Evolutionary conservation across 2,888 invertebrate genomes (phyloP), one percentile per base, ranked within the genome.

Genomic region (Coenonympha glycerion): DNA sequence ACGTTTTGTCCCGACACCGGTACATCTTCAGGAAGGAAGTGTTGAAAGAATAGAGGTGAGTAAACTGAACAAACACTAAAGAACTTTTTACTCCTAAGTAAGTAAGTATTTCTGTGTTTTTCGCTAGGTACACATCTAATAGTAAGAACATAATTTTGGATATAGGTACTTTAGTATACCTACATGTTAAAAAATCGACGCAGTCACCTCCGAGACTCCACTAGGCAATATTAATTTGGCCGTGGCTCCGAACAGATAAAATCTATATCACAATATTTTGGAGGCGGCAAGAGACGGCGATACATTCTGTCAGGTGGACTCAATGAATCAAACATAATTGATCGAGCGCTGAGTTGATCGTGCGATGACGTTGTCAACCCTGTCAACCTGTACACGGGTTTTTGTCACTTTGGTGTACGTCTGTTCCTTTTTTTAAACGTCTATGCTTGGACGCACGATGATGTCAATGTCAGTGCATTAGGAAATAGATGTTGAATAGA

Each of bases 261-360:
- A 84, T 83, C 84, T 70, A 71, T 71, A 84, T 82, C 84, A 83
- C 71, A 83, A 84, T 82, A 84, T 84, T 84, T 81, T 72, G 76
- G 74, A 75, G 68, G 70, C 70, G 69, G 65, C 67, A 67, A 67
- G 69, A 62, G 66, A 65, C 64, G 61, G 48, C 61, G 66, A 67
- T 68, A 64, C 55, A 65, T 61, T 63, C 64, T 66, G 73, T 71
- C 71, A 65, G 68, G 67, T 67, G 71, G 63, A 73, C 63, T 71
- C 82, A 79, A 80, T 80, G 79, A 76, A 78, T 80, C 82, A 81
- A 76, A 78, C 67, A 79, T 86, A 81, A 86, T 85, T 80, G 85
- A 86, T 86, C 71, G 72, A 68, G 69, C 66, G 65, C 58, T 61
- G 60, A 57, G 57, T 52, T 59, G 65, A 59, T 61, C 62, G 61